These are phyloP conservation scores for Conus canariensis DNA, from an alignment of 2,888 invertebrate species.

Conservation along the genomic window DNA sequence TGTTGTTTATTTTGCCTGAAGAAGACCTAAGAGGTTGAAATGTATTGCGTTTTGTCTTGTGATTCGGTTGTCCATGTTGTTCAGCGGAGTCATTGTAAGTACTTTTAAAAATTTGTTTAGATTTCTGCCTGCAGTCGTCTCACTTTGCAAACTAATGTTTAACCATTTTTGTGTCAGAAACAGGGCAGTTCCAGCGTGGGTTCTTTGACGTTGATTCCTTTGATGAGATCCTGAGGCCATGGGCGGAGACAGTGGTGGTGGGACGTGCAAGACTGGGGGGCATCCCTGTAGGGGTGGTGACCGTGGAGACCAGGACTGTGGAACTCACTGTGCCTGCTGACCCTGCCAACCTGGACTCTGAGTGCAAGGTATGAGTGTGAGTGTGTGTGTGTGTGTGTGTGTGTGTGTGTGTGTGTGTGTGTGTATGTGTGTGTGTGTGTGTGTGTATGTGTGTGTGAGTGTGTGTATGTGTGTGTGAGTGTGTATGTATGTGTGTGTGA, in stretches of 20 bases:
- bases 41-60: too few species aligned
- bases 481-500: too few species aligned
- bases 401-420: conserved; percentile 67
- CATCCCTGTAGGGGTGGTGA: conserved; percentile 97
- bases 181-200: conserved; percentile 88
- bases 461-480: background rate
- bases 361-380: conserved; percentile 85
- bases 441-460: background rate
- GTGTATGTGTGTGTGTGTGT: conserved; percentile 12
- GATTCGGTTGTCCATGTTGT: too few species aligned
- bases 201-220: conserved; percentile 93
- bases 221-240: conserved; percentile 95
- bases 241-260: conserved; percentile 95
- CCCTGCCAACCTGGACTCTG: conserved; percentile 98
- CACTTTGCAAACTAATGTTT: too few species aligned
- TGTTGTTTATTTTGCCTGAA: too few species aligned
- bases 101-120: too few species aligned
- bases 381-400: conserved; percentile 5
- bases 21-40: too few species aligned
- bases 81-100: too few species aligned
- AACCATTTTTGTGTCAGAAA: background rate
- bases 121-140: too few species aligned
- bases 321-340: conserved; percentile 97
- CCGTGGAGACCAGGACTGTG: conserved; percentile 97
- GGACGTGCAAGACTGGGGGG: conserved; percentile 88